Percentiles rank a stretch among this genome's conserved stretches.
Evolutionary conservation across 2,888 invertebrate species (phyloP).

Genomic region (Boloria selene): DNA sequence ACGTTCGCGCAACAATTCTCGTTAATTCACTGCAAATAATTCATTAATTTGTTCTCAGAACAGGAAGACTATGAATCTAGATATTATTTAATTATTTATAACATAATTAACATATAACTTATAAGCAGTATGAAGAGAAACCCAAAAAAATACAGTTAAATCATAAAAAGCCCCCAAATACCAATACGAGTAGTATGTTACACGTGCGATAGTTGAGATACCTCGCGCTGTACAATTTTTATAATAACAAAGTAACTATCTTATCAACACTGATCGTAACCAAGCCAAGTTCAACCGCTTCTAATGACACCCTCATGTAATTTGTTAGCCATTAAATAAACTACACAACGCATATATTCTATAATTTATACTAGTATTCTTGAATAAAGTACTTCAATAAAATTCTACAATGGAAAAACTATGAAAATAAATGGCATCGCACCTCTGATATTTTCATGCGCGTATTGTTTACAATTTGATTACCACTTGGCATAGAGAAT

Average conservation of each 20-base stretch:
- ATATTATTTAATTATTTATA: slow-evolving; percentile 10
- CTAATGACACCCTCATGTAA: slow-evolving; percentile 65
- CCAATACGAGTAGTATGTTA: slow-evolving; percentile 1
- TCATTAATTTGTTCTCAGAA: slow-evolving; percentile 22
- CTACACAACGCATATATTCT: slow-evolving; percentile 43
- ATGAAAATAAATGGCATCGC: too few species aligned
- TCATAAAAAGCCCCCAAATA: background rate
- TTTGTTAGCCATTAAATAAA: slow-evolving; percentile 68
- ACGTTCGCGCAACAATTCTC: slow-evolving; percentile 42
- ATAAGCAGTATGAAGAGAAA: background rate
- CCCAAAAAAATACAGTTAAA: too few species aligned
- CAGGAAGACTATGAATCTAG: slow-evolving; percentile 23
- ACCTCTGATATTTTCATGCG: too few species aligned
- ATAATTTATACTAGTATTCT: slow-evolving; percentile 7
- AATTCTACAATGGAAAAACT: background rate
- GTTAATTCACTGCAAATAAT: slow-evolving; percentile 37
- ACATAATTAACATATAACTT: background rate
- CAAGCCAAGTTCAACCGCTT: slow-evolving; percentile 69
- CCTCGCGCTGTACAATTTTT: slow-evolving; percentile 26
- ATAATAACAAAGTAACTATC: slow-evolving; percentile 30
- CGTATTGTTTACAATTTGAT: too few species aligned
- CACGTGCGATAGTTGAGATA: slow-evolving; percentile 28
- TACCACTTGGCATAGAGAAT: too few species aligned
- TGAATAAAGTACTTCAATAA: background rate
- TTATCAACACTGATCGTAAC: slow-evolving; percentile 46